These are phyloP conservation scores for Hirtodrosophila cameraria DNA, from an alignment of 2,888 invertebrate species.

Conservation along the genomic window DNA sequence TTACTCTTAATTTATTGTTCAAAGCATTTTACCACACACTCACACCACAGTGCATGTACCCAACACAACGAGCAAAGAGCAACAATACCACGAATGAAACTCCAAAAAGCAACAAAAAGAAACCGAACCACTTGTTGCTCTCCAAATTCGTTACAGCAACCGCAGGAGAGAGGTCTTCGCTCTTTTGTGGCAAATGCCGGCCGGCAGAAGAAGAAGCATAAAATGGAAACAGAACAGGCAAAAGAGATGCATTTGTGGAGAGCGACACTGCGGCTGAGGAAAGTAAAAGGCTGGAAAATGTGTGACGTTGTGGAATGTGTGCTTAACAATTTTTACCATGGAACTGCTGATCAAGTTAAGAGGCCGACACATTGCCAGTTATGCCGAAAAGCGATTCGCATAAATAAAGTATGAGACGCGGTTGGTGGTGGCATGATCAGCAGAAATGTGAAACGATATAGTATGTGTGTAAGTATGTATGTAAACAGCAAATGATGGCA, in stretches of 20 bases:
- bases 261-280: conserved; percentile 19
- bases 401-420: conserved; percentile 16
- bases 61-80: conserved; percentile 14
- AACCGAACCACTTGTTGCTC: conserved; percentile 55
- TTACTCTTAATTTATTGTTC: no score
- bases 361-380: conserved; percentile 6
- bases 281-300: conserved; percentile 45
- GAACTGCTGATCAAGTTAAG: background rate
- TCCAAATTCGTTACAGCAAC: conserved; percentile 19
- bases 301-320: conserved; percentile 19
- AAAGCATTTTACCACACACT: background rate
- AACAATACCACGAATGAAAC: conserved; percentile 27
- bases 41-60: conserved; percentile 17
- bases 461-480: background rate
- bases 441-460: conserved; percentile 56
- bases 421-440: conserved; percentile 53
- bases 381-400: conserved; percentile 20
- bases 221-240: conserved; percentile 38
- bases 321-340: conserved; percentile 1
- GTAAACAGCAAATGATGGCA: background rate
- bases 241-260: conserved; percentile 11
- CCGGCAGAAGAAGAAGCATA: conserved; percentile 61
- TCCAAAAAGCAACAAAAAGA: conserved; percentile 32
- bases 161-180: conserved; percentile 24
- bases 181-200: conserved; percentile 58